Base-by-base conservation (phyloP, 2,888 invertebrate genomes). In the Pandemis corylana region DNA sequence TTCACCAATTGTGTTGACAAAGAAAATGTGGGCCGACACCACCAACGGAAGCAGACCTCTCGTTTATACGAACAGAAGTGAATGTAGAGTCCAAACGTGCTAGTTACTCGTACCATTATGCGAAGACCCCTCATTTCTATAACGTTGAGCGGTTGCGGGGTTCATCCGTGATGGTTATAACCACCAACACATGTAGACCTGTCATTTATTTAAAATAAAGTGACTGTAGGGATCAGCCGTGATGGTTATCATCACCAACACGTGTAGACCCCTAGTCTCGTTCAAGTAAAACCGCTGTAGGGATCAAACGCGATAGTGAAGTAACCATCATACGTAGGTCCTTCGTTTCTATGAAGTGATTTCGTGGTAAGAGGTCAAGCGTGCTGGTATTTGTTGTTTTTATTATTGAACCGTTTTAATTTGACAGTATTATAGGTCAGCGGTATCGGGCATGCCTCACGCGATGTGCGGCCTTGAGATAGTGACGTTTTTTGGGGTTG, bases 381-480 rank as follows among this genome's bases (percentile, higher is more conserved):
- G 28, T 36, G 28, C 0, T 36, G 4, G 28, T 36, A 36, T 2
- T 36, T 36, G 28, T 36, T 36, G 28, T 36, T 36, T 36, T 36
- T 36, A 36, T 36, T 36, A 36, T 36, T 36, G 2, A 36, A 36
- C 28, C 28, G 28, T 36, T 36, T 49, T 15, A 7, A 15, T 15
- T 53, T 15, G 59, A 59, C 28, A 59, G 28, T 13, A 36, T 36
- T 36, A 36, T 36, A 36, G 20, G 28, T 7, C 6, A 53, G 53
- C 28, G 59, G 46, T 20, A 68, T 68, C 59, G 68, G 68, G 13
- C 9, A 41, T 15, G 36, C 28, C 42, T 68, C 68, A 68, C 68
- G 68, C 68, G 68, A 28, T 68, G 20, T 20, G 7, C 42, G 68
- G 44, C 68, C 68, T 59, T 59, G 53, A 44, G 7, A 41, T 68